phyloP scores from a whole-genome alignment of 30 jellyfish, hydroid and myxozoan species.

The Aurelia aurita region DNA sequence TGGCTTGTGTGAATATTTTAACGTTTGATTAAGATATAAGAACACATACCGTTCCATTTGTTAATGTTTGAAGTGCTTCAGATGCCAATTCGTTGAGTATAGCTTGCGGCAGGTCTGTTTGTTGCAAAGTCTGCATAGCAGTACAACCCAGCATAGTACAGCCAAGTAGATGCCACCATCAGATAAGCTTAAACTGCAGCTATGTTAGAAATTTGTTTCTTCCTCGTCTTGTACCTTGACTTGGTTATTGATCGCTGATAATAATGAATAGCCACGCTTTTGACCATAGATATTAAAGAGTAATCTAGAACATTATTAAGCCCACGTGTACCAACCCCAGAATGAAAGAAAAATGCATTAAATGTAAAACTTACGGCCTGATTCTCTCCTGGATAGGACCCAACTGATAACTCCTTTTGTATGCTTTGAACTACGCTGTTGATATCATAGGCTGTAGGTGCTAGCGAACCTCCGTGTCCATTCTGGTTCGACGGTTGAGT shows the following conservation, averaged over 20 bases:
- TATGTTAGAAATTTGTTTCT: too few relatives aligned
- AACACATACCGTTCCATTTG: not conserved
- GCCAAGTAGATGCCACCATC: not conserved
- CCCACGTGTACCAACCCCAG: too few relatives aligned
- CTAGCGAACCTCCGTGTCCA: conserved; percentile 60
- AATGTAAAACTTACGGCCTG: conserved; percentile 41
- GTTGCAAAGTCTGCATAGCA: not conserved
- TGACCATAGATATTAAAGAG: not conserved
- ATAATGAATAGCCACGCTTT: not conserved
- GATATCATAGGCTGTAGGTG: conserved; percentile 38
- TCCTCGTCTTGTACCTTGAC: too few relatives aligned
- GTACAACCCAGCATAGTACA: not conserved
- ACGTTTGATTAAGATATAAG: not conserved
- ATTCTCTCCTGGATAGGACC: conserved; percentile 29
- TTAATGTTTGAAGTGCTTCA: not conserved
- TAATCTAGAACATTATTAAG: too few relatives aligned
- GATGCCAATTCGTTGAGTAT: not conserved
- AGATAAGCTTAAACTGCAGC: not conserved
- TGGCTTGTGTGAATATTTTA: conserved; percentile 7
- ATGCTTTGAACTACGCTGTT: conserved; percentile 76
- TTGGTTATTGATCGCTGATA: too few relatives aligned
- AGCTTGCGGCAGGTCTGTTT: not conserved
- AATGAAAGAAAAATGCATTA: not conserved
- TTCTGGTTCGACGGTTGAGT: conserved; percentile 46
- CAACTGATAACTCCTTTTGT: conserved; percentile 68